Base-by-base conservation (phyloP, 2,888 invertebrate genomes). In the Torymus tubicola region DNA sequence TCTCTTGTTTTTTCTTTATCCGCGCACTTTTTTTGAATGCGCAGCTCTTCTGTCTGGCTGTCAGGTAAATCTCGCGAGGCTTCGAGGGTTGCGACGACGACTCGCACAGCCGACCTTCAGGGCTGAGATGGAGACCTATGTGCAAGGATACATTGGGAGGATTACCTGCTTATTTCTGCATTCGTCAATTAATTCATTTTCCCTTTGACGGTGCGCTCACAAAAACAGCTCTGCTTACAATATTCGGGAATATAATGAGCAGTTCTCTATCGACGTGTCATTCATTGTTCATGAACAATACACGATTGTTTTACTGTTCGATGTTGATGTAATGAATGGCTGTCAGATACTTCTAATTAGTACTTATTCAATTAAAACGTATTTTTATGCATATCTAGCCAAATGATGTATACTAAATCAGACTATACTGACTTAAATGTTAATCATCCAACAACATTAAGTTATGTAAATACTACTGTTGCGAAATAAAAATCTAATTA, bases 111-210 rank as follows among this genome's bases (percentile, higher is more conserved):
- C 72, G 73, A 67, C 82, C 81, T 82, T 82, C 70, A 55, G 42
- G 61, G 57, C 52, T 24, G 68, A 72, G 70, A 77, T 24, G 31
- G 14, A 70, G 58, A 52, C 42, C 50, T 14, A 31, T 55, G 42
- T 42, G 65, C 63, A 8, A 42, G 42, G 1, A 42, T 42, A 42
- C 8, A 42, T 42, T 8, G 42, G 42, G 42, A 42, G n/a, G n/a
- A 82, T 82, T 79, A 81, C 82, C 82, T 82, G 78, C 81, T 81
- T 78, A 81, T 65, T 79, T 81, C 73, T 79, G 79, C 74, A 79
- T 82, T 81, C 78, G 70, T 81, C 82, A 67, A 82, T 82, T 81
- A 81, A 81, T 76, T 81, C 72, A 55, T 76, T 70, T 81, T 57
- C 31, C 63, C 31, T 61, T 42, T 42, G 42, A 72, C 18, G 55